These are phyloP conservation scores for Penaeus vannamei DNA, from an alignment of 1,140 invertebrate species.

Conservation along the genomic window DNA sequence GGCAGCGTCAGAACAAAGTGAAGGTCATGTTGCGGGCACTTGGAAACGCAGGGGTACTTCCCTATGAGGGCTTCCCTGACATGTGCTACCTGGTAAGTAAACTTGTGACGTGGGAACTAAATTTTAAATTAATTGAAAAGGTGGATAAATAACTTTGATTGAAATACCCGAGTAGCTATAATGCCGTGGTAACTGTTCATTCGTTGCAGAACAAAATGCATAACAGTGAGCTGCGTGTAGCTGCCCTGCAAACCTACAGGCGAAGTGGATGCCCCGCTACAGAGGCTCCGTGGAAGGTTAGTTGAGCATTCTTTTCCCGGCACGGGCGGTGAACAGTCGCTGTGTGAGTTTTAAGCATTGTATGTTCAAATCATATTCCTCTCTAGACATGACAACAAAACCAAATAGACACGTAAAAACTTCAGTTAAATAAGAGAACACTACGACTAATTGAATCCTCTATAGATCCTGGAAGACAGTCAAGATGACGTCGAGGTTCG, in stretches of 20 bases:
- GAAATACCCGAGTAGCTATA: background rate
- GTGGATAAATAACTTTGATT: background rate
- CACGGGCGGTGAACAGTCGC: too few relatives aligned
- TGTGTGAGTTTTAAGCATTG: too few relatives aligned
- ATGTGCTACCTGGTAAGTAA: slow-evolving; percentile 42
- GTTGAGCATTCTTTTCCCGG: background rate
- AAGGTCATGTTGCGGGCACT: slow-evolving; percentile 23
- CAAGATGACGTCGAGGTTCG: slow-evolving; percentile 39
- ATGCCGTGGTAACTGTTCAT: background rate
- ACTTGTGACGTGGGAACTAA: background rate
- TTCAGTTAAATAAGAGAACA: too few relatives aligned
- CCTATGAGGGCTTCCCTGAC: slow-evolving; percentile 8
- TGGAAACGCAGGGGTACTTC: slow-evolving; percentile 32
- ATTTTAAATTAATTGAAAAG: too few relatives aligned
- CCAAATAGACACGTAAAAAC: too few relatives aligned
- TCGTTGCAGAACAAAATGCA: slow-evolving; percentile 36
- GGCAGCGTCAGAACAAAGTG: background rate
- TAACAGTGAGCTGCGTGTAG: slow-evolving; percentile 32
- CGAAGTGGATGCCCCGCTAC: slow-evolving; percentile 27
- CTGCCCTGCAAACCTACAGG: slow-evolving; percentile 45
- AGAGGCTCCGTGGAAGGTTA: slow-evolving; percentile 42
- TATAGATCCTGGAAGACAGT: slow-evolving; percentile 47
- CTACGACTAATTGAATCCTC: too few relatives aligned
- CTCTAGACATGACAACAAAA: too few relatives aligned
- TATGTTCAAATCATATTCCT: too few relatives aligned